phyloP scores from a whole-genome alignment of 2,797 vertebrate species.

The Threskiornis aethiopicus region DNA sequence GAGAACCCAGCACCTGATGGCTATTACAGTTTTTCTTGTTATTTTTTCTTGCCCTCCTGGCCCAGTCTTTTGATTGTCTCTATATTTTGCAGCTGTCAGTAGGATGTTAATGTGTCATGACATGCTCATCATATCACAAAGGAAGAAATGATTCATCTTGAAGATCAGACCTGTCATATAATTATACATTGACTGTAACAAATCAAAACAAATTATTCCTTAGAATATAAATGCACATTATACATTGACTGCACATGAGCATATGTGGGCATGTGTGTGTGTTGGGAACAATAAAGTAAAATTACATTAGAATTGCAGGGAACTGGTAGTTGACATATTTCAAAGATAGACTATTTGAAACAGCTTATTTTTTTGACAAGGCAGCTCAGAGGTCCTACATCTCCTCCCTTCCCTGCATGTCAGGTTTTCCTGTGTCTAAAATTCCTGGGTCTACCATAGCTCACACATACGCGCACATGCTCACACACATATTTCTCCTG shows the following conservation, averaged over 20 bases:
- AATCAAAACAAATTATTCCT: conserved; percentile 32
- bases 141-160: neutral
- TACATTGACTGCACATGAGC: neutral
- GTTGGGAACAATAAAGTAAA: neutral
- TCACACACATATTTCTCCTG: conserved; percentile 57
- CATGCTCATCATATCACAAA: neutral
- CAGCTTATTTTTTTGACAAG: conserved; percentile 60
- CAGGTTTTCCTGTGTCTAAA: conserved; percentile 59
- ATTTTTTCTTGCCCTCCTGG: neutral
- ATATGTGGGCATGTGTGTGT: neutral
- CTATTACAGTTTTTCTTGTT: neutral
- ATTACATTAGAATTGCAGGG: conserved; percentile 15
- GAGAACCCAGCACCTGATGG: neutral
- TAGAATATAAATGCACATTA: neutral
- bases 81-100: conserved; percentile 28
- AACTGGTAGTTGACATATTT: conserved; percentile 52
- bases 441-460: conserved; percentile 39
- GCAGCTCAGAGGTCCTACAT: neutral
- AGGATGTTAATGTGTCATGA: conserved; percentile 3
- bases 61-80: neutral
- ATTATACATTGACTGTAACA: neutral
- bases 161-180: neutral
- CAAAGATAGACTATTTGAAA: conserved; percentile 54
- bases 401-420: neutral
- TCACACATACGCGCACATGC: neutral